Percentiles rank a stretch among this genome's conserved stretches.
Evolutionary conservation across 1,140 invertebrate genomes (phyloP).

Genomic region (Pseudomyrmex gracilis): DNA sequence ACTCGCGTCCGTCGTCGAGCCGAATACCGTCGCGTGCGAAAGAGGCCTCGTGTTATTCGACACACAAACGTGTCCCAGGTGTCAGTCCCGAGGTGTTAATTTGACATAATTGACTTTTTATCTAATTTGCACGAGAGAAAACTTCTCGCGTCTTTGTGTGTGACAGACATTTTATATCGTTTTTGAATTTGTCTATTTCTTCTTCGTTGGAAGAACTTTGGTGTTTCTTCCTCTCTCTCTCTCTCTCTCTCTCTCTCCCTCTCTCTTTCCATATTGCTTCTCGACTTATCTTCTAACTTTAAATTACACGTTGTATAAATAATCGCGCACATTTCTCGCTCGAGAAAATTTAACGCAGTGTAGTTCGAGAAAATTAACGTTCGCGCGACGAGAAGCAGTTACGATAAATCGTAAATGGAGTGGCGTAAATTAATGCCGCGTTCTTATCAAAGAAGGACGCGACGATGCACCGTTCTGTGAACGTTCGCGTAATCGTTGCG

Average conservation of each 20-base stretch:
- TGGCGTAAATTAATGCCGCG: constrained; percentile 37
- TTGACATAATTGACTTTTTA: constrained; percentile 46
- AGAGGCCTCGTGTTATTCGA: constrained; percentile 50
- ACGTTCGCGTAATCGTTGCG: constrained; percentile 34
- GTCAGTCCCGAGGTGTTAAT: constrained; percentile 16
- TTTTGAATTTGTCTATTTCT: not conserved
- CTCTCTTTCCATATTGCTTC: no score
- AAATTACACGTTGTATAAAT: constrained; percentile 9
- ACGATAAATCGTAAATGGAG: constrained; percentile 33
- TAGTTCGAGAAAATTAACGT: constrained; percentile 15
- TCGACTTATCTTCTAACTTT: not conserved
- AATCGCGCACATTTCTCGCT: not conserved
- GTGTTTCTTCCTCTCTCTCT: not conserved
- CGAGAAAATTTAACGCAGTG: not conserved
- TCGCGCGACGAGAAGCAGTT: not conserved
- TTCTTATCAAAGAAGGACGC: constrained; percentile 54
- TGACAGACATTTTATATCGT: not conserved
- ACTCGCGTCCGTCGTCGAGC: constrained; percentile 53
- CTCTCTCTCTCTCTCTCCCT: no score
- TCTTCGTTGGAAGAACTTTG: not conserved
- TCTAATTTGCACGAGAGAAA: not conserved
- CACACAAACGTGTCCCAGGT: not conserved
- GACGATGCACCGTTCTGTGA: not conserved
- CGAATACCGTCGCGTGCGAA: constrained; percentile 57
- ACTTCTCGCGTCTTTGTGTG: not conserved